Percentiles rank a stretch among this genome's conserved stretches.
Evolutionary conservation across 2,888 invertebrate species (phyloP).

Genomic region (Drosophila quinaria): DNA sequence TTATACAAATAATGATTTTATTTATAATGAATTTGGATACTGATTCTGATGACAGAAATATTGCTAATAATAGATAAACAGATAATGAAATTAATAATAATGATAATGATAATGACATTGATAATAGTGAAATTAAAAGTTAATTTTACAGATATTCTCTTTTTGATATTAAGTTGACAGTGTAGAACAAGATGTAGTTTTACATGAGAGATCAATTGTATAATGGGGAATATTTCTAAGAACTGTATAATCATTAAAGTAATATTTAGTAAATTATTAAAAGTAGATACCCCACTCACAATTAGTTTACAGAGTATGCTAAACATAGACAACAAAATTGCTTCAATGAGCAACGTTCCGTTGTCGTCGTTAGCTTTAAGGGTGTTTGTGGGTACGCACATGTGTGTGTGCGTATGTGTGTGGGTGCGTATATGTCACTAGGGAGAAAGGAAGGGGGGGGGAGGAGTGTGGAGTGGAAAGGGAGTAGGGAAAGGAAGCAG

Average conservation of each 20-base stretch:
- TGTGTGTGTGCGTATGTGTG: conserved; percentile 3
- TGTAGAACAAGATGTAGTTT: too few relatives aligned
- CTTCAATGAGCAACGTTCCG: conserved; percentile 59
- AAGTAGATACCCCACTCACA: too few relatives aligned
- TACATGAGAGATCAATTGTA: too few relatives aligned
- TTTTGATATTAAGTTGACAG: too few relatives aligned
- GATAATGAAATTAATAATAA: neutral
- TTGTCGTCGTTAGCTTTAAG: neutral
- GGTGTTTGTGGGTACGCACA: neutral
- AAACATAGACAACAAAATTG: conserved; percentile 42
- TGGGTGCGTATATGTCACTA: conserved; percentile 5
- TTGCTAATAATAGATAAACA: neutral
- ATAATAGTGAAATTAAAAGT: too few relatives aligned
- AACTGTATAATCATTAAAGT: neutral
- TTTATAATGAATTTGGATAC: too few relatives aligned
- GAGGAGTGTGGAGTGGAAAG: too few relatives aligned
- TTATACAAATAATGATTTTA: too few relatives aligned
- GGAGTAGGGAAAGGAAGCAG: neutral
- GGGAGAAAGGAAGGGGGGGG: neutral
- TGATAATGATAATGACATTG: neutral
- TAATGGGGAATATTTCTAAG: too few relatives aligned
- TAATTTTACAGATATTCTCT: too few relatives aligned
- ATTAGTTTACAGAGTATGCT: conserved; percentile 38
- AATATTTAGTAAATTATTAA: neutral
- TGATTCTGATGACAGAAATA: too few relatives aligned